A percentile compares a stretch with the other conserved stretches of the same genome.
Conservation (phyloP, 53 echinoderm and acorn worm species). For the Echinarachnius parma region DNA sequence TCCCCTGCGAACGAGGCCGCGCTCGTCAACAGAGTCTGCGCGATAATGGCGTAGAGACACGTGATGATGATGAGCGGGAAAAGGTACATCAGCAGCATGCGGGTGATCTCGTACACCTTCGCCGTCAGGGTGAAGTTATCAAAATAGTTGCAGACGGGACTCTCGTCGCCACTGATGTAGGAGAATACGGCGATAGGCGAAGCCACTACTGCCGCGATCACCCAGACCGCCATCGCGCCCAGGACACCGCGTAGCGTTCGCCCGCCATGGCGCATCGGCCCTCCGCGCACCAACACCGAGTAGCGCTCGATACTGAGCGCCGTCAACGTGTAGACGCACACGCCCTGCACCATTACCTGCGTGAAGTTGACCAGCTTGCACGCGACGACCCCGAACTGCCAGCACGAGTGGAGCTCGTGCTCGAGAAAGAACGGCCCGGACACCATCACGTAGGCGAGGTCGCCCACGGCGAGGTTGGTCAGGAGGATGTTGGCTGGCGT, state of each 20-base stretch:
- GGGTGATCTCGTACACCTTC: conserved; percentile 56
- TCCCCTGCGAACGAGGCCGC: conserved; percentile 64
- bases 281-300: conserved; percentile 65
- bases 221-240: conserved; percentile 55
- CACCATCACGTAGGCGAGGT: conserved; percentile 65
- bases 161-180: not conserved
- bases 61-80: conserved; percentile 59
- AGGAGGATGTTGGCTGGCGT: conserved; percentile 81
- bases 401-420: conserved; percentile 58
- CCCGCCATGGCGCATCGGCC: conserved; percentile 57
- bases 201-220: conserved; percentile 21
- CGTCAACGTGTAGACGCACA: conserved; percentile 73
- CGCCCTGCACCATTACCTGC: conserved; percentile 57
- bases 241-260: conserved; percentile 51
- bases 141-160: conserved; percentile 34
- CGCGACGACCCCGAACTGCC: conserved; percentile 22
- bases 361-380: conserved; percentile 67
- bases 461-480: conserved; percentile 71
- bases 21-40: conserved; percentile 68
- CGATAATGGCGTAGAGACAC: conserved; percentile 62
- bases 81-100: conserved; percentile 57
- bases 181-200: conserved; percentile 58
- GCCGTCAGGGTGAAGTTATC: conserved; percentile 18
- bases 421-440: conserved; percentile 71
- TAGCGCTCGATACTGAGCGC: conserved; percentile 77